phyloP scores from a whole-genome alignment of 2,113 vertebrate genomes.

The Peromyscus maniculatus region DNA sequence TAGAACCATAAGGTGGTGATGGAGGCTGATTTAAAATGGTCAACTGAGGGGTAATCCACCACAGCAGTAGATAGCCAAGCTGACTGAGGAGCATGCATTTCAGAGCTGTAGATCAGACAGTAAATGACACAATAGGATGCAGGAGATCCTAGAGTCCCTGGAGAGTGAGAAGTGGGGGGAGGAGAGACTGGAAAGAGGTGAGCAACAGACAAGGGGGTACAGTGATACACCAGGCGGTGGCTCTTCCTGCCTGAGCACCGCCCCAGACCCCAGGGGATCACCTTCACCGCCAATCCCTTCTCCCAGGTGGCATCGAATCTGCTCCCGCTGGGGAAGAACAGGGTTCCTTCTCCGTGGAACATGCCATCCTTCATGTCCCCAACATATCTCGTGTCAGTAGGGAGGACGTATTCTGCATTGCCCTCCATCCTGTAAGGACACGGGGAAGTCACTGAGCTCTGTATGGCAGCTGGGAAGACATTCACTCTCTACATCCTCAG shows the following conservation, averaged over 20 bases:
- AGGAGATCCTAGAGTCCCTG: not conserved
- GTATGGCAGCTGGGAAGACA: not conserved
- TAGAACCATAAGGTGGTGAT: not conserved
- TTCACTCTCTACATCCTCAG: not conserved
- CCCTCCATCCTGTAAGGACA: constrained; percentile 93
- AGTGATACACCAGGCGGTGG: not conserved
- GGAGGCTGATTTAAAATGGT: not conserved
- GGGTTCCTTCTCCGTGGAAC: constrained; percentile 94
- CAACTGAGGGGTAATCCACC: not conserved
- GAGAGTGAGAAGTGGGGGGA: not conserved
- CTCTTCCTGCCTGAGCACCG: not conserved
- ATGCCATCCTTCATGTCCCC: constrained; percentile 93
- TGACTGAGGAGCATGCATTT: not conserved
- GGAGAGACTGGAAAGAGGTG: not conserved
- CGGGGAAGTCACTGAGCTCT: constrained; percentile 3
- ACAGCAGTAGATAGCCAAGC: not conserved
- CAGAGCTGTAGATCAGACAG: constrained; percentile 19
- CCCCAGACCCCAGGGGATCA: constrained; percentile 66
- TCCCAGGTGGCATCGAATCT: constrained; percentile 92
- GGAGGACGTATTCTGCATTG: constrained; percentile 90
- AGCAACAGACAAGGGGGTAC: not conserved
- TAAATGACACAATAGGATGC: not conserved
- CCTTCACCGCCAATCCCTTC: constrained; percentile 90
- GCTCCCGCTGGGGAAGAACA: constrained; percentile 91
- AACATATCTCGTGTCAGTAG: constrained; percentile 91